Evolutionary conservation across 2,113 vertebrate genomes (phyloP).

Genomic region (Platichthys stellatus): DNA sequence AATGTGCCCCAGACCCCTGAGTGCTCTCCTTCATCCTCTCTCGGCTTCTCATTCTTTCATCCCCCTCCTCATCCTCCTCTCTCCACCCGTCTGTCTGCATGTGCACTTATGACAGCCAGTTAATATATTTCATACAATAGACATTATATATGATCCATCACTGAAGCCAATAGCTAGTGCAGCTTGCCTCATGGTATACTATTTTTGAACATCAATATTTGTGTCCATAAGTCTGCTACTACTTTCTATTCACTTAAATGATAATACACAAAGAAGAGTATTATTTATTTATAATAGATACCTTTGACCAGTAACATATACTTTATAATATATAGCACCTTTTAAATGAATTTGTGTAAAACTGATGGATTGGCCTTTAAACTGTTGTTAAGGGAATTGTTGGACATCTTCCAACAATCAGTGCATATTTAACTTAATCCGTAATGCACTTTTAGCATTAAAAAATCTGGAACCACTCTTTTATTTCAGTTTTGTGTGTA

Average conservation of each 20-base stretch:
- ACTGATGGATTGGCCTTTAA: no score
- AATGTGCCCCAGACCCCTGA: slow-evolving; percentile 66
- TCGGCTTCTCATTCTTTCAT: slow-evolving; percentile 3
- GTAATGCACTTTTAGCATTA: neutral
- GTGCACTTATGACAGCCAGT: slow-evolving; percentile 30
- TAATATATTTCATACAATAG: slow-evolving; percentile 6
- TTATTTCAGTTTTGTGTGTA: neutral
- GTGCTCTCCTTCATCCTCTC: slow-evolving; percentile 23
- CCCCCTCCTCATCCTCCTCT: slow-evolving; percentile 14
- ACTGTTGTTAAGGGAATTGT: no score
- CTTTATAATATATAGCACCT: neutral
- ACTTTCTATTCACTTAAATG: neutral
- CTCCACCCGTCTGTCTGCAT: slow-evolving; percentile 32
- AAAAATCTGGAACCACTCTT: slow-evolving; percentile 9
- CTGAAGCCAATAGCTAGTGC: slow-evolving; percentile 5
- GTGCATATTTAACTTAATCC: neutral
- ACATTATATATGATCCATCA: slow-evolving; percentile 19
- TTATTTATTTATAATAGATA: neutral
- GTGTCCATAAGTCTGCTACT: neutral
- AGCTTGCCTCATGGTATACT: neutral
- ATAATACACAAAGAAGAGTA: no score
- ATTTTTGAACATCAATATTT: neutral
- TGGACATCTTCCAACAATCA: neutral
- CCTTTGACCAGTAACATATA: neutral
- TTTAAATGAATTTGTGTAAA: no score